Conservation (phyloP, 2,888 invertebrate species). For the Drosophila tanythrix region DNA sequence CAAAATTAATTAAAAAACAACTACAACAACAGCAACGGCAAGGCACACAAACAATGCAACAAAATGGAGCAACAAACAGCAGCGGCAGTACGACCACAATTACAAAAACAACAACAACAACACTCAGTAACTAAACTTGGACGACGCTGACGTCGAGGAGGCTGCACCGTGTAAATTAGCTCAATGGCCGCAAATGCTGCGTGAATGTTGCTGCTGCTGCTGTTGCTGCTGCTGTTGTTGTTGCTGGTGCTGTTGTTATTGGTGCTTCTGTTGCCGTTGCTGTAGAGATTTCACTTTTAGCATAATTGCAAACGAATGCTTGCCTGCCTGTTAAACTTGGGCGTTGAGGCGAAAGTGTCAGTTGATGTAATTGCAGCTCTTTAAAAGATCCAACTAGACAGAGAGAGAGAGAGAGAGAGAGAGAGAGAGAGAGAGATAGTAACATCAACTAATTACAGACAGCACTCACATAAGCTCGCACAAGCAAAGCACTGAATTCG, state of each 20-base stretch:
- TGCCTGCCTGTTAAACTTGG: constrained; percentile 30
- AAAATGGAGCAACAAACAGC: constrained; percentile 42
- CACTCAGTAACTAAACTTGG: constrained; percentile 35
- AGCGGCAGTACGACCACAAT: constrained; percentile 37
- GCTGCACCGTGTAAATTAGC: constrained; percentile 59
- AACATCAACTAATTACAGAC: constrained; percentile 34
- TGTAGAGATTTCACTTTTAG: constrained; percentile 65
- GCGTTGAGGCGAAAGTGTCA: constrained; percentile 58
- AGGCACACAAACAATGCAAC: constrained; percentile 47
- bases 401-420: constrained; percentile 30
- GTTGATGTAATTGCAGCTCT: constrained; percentile 52
- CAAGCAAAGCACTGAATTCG: constrained; percentile 23
- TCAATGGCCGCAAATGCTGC: constrained; percentile 54
- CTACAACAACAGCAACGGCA: constrained; percentile 34
- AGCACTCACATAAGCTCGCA: constrained; percentile 6
- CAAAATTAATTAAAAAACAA: constrained; percentile 76
- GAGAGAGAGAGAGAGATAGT: constrained; percentile 17
- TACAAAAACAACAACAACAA: constrained; percentile 30
- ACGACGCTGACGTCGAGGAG: constrained; percentile 29
- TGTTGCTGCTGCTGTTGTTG: constrained; percentile 13
- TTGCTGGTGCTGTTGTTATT: constrained; percentile 7
- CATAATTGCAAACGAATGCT: constrained; percentile 43
- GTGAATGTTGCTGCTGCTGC: constrained; percentile 30
- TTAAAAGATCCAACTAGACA: constrained; percentile 29
- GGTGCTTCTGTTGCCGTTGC: not conserved